Evolutionary conservation across 2,888 invertebrate species (phyloP).

Genomic region (Calliphora vomitoria): DNA sequence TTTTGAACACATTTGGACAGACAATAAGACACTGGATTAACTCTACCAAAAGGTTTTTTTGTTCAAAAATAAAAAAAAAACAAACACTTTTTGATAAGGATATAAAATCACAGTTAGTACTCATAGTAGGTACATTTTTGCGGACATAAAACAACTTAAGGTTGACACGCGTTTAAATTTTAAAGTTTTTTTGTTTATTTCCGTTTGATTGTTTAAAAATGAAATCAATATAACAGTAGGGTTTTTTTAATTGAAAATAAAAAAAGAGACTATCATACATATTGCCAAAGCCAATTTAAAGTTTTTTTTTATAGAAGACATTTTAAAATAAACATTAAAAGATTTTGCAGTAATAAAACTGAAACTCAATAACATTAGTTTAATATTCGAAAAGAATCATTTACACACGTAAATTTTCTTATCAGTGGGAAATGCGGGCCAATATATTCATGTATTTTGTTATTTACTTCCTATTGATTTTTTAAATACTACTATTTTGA

Average conservation of each 20-base stretch:
- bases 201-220: not conserved
- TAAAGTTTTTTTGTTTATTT: slow-evolving; percentile 39
- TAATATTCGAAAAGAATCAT: slow-evolving; percentile 1
- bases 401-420: slow-evolving; percentile 14
- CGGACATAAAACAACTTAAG: slow-evolving; percentile 42
- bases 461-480: slow-evolving; percentile 33
- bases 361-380: not conserved
- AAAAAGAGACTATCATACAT: not conserved
- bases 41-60: slow-evolving; percentile 51
- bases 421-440: slow-evolving; percentile 72
- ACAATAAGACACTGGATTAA: no score
- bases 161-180: slow-evolving; percentile 66
- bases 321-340: slow-evolving; percentile 2
- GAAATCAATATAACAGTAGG: slow-evolving; percentile 32
- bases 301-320: slow-evolving; percentile 4
- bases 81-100: slow-evolving; percentile 10
- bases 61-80: slow-evolving; percentile 13
- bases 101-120: not conserved
- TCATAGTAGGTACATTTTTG: slow-evolving; percentile 2
- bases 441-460: slow-evolving; percentile 5
- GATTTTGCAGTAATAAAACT: slow-evolving; percentile 12
- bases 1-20: not conserved
- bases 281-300: slow-evolving; percentile 23
- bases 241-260: slow-evolving; percentile 16
- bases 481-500: slow-evolving; percentile 2